A percentile compares a stretch with the other conserved stretches of the same genome.
Conservation (phyloP, 2,113 vertebrate genomes). For the Xenus cinereus region DNA sequence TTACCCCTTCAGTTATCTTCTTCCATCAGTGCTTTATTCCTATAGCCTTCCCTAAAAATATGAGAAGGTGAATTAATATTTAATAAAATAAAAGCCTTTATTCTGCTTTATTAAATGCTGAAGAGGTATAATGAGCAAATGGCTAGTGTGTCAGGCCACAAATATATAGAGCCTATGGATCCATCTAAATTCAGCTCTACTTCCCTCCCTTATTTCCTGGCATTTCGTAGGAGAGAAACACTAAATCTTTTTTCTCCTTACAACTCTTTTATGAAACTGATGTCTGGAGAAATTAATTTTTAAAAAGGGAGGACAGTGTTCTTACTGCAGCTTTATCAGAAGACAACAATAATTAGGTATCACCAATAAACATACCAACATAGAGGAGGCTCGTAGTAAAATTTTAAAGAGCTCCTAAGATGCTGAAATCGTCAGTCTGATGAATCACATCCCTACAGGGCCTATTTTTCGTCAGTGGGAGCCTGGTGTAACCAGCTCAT, state of each 20-base stretch:
- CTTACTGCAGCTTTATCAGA: background rate
- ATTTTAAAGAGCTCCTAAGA: background rate
- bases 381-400: background rate
- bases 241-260: conserved; percentile 12
- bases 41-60: conserved; percentile 49
- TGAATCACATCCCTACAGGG: background rate
- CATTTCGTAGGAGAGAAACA: background rate
- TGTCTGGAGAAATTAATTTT: conserved; percentile 24
- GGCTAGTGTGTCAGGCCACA: background rate
- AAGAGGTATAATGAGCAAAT: conserved; percentile 28
- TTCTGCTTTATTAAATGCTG: conserved; percentile 64
- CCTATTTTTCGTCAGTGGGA: background rate
- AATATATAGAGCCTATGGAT: background rate
- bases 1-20: background rate
- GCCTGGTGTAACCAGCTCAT: background rate
- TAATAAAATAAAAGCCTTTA: conserved; percentile 59
- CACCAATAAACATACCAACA: background rate
- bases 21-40: conserved; percentile 16
- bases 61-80: conserved; percentile 69
- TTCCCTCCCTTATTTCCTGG: background rate
- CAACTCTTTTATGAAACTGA: background rate
- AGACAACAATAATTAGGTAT: background rate
- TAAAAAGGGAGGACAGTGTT: background rate
- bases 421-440: background rate
- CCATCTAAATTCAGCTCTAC: background rate